Conservation (phyloP, 2,797 vertebrate genomes). For the Melanotaenia trifasciata region DNA sequence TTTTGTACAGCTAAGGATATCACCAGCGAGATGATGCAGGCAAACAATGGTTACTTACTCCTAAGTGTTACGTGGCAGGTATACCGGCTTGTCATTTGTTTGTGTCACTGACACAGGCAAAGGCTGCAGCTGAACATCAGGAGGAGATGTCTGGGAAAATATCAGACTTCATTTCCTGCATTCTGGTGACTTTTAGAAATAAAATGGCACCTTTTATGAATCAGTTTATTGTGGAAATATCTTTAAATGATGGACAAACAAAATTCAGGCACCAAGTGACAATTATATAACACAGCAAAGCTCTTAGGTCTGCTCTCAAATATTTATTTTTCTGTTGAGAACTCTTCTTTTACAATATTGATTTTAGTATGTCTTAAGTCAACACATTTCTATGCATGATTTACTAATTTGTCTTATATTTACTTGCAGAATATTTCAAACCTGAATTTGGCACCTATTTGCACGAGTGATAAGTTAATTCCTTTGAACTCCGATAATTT, state of each 20-base stretch:
- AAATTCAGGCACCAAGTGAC: too few relatives aligned
- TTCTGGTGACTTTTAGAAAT: neutral
- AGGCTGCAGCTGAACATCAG: too few relatives aligned
- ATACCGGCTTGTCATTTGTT: neutral
- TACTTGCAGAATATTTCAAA: neutral
- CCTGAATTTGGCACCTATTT: too few relatives aligned
- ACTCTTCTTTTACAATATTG: neutral
- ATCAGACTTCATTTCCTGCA: neutral
- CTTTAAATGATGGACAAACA: neutral
- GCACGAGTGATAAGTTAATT: neutral
- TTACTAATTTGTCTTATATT: neutral
- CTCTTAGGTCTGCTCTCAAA: neutral
- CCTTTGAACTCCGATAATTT: neutral
- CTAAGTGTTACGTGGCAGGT: conserved; percentile 8
- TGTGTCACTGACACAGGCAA: neutral
- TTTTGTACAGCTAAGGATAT: neutral
- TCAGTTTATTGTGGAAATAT: neutral
- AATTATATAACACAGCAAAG: neutral
- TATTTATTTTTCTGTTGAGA: neutral
- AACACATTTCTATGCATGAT: neutral
- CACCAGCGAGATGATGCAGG: conserved; percentile 7
- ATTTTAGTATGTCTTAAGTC: neutral
- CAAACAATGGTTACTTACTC: neutral
- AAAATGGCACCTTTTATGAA: neutral
- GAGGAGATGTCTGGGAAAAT: too few relatives aligned